Conservation (phyloP, 2,888 invertebrate species). For the Odontothrips loti region DNA sequence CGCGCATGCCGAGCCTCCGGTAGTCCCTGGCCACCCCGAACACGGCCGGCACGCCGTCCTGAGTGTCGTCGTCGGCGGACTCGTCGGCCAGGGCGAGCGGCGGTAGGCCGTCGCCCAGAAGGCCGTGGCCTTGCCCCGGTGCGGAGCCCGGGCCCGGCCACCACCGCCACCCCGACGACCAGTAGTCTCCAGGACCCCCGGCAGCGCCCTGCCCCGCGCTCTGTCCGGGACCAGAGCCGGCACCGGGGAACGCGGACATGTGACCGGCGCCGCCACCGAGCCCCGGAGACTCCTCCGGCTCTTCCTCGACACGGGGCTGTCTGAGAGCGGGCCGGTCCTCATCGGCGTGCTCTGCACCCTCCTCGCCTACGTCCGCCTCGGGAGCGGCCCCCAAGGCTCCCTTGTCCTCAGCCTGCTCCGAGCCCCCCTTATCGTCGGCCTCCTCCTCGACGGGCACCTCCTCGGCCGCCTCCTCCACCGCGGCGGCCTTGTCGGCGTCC, state of each 20-base stretch:
- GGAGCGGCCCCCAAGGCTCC: not conserved
- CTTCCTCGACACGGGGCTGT: not conserved
- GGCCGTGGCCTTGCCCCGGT: not conserved
- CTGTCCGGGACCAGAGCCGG: no score
- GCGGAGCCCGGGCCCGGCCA: not conserved
- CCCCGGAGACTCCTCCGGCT: no score
- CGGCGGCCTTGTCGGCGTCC: not conserved
- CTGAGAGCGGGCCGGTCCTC: not conserved
- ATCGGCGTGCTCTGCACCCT: not conserved
- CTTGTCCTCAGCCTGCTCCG: not conserved
- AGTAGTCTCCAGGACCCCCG: not conserved
- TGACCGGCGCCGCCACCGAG: not conserved
- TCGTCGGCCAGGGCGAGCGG: not conserved
- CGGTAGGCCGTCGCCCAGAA: not conserved
- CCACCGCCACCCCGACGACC: conserved; percentile 8
- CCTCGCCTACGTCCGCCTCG: not conserved
- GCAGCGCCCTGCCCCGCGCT: no score
- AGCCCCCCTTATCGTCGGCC: not conserved
- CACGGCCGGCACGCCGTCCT: not conserved
- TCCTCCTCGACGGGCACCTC: not conserved
- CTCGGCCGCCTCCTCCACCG: not conserved
- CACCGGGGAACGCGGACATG: not conserved
- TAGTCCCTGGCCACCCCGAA: conserved; percentile 13
- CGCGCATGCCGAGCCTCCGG: not conserved
- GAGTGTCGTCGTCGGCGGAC: no score